These are phyloP conservation scores for Pentalonia nigronervosa DNA, from an alignment of 1,140 invertebrate genomes.

Conservation along the genomic window DNA sequence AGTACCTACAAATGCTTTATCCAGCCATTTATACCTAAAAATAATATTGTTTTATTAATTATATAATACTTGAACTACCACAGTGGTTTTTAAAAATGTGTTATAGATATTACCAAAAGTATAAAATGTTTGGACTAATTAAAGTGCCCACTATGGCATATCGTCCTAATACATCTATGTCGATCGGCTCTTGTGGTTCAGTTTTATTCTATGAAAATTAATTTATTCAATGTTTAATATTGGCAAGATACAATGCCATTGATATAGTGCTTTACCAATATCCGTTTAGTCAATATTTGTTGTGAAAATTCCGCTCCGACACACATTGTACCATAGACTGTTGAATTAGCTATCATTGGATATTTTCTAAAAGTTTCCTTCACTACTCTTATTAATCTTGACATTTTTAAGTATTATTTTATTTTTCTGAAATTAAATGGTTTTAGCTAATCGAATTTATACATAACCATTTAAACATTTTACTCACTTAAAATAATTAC, in stretches of 20 bases:
- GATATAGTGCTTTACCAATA: slow-evolving; percentile 66
- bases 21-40: slow-evolving; percentile 80
- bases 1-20: slow-evolving; percentile 73
- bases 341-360: slow-evolving; percentile 76
- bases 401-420: slow-evolving; percentile 1
- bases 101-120: slow-evolving; percentile 67
- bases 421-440: not conserved
- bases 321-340: slow-evolving; percentile 79
- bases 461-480: not conserved
- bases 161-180: slow-evolving; percentile 67
- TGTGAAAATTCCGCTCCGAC: slow-evolving; percentile 80
- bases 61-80: not conserved
- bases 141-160: slow-evolving; percentile 71
- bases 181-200: slow-evolving; percentile 66
- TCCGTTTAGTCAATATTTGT: slow-evolving; percentile 74
- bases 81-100: not conserved
- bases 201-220: slow-evolving; percentile 63
- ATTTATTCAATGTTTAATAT: not conserved
- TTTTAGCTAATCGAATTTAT: not conserved
- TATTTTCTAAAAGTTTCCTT: slow-evolving; percentile 64
- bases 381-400: slow-evolving; percentile 8
- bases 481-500: not conserved
- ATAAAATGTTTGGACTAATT: slow-evolving; percentile 70
- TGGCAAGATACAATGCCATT: not conserved
- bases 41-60: not conserved